Percentiles rank a stretch among this genome's conserved stretches.
These are phyloP conservation scores for Climacteris rufus DNA, from an alignment of 2,113 vertebrate species.

Conservation along the genomic window DNA sequence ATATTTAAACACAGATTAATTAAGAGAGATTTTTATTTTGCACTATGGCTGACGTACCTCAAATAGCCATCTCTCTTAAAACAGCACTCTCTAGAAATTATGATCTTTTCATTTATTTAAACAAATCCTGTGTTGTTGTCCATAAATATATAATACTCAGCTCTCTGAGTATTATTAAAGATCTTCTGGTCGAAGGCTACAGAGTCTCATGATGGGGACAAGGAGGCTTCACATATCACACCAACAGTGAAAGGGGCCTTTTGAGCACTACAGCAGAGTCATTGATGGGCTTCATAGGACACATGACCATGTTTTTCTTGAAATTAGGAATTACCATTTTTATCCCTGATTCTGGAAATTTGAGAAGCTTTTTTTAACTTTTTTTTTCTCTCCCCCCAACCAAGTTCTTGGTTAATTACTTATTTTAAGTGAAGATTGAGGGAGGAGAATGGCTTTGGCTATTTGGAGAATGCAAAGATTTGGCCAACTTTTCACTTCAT, in stretches of 20 bases:
- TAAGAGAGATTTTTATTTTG: not conserved
- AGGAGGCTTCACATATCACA: not conserved
- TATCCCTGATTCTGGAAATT: not conserved
- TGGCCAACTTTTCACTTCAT: not conserved
- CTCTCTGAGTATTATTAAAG: no score
- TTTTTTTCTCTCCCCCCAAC: fast-evolving
- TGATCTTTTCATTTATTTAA: not conserved
- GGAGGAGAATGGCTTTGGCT: not conserved
- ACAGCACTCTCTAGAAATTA: not conserved
- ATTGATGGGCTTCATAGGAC: not conserved
- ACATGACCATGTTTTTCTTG: not conserved
- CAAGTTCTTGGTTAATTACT: not conserved
- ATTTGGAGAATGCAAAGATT: not conserved
- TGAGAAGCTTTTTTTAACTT: not conserved
- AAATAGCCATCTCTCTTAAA: not conserved
- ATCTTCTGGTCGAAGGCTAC: not conserved
- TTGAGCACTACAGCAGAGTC: not conserved
- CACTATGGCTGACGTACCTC: not conserved
- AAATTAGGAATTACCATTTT: not conserved
- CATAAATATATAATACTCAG: not conserved
- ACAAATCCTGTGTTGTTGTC: not conserved
- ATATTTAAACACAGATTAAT: not conserved
- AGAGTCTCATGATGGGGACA: not conserved
- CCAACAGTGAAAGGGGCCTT: not conserved
- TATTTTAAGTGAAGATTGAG: not conserved